Base-by-base conservation (phyloP, 1,140 invertebrate genomes). In the Papilio dardanus region DNA sequence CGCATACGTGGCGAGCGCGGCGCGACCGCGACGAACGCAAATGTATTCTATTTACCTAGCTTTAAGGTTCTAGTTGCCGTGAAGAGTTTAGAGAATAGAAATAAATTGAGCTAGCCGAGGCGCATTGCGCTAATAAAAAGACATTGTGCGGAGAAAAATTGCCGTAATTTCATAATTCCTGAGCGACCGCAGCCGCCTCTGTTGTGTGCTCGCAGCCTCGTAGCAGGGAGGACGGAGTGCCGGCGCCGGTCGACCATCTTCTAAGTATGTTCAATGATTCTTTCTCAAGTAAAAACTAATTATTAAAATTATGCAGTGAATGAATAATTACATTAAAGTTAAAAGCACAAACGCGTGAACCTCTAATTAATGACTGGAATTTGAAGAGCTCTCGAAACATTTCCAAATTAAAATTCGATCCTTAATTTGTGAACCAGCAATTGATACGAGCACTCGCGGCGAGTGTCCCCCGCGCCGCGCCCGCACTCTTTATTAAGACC, bases 121-220 rank as follows among this genome's bases (percentile, higher is more conserved):
- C 83, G 82, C 83, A 87, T 86, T 84, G 86, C 86, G 88, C 87
- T 91, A 92, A 92, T 91, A 92, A 89, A 88, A 92, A 91, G 87
- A 92, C 87, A 91, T 91, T 90, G 89, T 90, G 82, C 80, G 83
- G 79, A 78, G 82, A 87, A 88, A 91, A 91, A 91, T 88, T 88
- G 90, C 85, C 86, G 84, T 91, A 89, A 92, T 92, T 92, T 91
- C 85, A 92, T 92, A 92, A 92, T 90, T 88, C 81, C 62, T 77
- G 79, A 84, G 82, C 83, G 79, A 84, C 71, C 54, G 54, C 24
- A 46, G 16, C 42, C 42, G 42, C 42, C 42, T 14, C 54, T n/a
- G n/a, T n/a, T n/a, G n/a, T n/a, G n/a, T n/a, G n/a, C n/a, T n/a
- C n/a, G n/a, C n/a, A n/a, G n/a, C n/a, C n/a, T n/a, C n/a, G n/a